A percentile compares a stretch with the other conserved stretches of the same genome.
Conservation (phyloP, 2,113 vertebrate species). For the Mirounga angustirostris region DNA sequence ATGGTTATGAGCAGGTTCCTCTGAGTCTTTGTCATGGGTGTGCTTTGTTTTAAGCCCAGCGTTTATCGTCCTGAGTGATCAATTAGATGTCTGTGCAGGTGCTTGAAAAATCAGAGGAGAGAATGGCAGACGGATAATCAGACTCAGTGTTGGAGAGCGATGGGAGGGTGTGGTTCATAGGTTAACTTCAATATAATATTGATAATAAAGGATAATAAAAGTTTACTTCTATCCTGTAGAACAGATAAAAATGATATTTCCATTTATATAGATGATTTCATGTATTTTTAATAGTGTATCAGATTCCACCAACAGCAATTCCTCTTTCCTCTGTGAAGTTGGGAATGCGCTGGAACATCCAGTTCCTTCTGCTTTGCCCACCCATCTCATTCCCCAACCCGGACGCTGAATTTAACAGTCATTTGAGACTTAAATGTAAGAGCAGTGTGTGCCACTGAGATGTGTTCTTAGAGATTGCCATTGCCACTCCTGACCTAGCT, state of each 20-base stretch:
- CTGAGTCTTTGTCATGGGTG: neutral
- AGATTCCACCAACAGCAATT: conserved; percentile 14
- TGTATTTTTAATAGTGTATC: conserved; percentile 55
- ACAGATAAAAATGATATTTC: conserved; percentile 1
- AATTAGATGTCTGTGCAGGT: neutral
- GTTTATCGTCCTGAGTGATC: neutral
- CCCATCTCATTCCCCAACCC: neutral
- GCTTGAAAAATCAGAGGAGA: neutral
- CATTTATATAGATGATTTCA: neutral
- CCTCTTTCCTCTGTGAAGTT: conserved; percentile 41
- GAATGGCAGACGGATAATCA: neutral
- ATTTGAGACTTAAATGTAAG: neutral
- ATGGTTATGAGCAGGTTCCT: neutral
- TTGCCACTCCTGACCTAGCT: neutral
- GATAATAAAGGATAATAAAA: conserved; percentile 25
- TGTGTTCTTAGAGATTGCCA: neutral
- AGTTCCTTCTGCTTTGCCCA: conserved; percentile 26
- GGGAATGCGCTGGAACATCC: neutral
- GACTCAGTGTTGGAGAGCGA: neutral
- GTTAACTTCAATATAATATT: neutral
- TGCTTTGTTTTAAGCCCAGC: neutral
- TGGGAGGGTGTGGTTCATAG: neutral
- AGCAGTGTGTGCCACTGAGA: neutral
- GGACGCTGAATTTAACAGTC: neutral
- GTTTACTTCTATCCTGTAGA: neutral